These are phyloP conservation scores for Triplophysa dalaica DNA, from an alignment of 2,113 vertebrate genomes.

Conservation along the genomic window DNA sequence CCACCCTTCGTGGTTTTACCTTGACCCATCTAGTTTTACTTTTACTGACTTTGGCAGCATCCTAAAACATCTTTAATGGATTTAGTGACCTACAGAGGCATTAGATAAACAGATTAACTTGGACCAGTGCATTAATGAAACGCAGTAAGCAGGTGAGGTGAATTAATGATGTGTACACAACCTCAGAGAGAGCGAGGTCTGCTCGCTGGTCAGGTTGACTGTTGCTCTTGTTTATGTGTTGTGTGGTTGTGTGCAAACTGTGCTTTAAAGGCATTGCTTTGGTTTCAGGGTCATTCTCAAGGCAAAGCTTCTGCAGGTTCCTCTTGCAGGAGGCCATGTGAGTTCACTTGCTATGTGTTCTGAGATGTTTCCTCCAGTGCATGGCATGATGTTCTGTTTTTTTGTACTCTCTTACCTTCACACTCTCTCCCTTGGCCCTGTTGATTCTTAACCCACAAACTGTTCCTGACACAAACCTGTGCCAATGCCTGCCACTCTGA, in stretches of 20 bases:
- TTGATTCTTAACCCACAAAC: too few relatives aligned
- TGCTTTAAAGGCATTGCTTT: conserved; percentile 80
- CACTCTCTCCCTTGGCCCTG: not conserved
- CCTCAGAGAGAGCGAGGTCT: not conserved
- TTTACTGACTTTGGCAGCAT: conserved; percentile 42
- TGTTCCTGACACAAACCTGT: not conserved
- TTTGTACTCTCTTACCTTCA: conserved; percentile 12
- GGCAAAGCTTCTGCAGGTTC: conserved; percentile 71
- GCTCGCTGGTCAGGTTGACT: conserved; percentile 7
- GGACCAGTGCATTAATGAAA: conserved; percentile 21
- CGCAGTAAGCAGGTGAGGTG: not conserved
- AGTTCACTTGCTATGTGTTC: conserved; percentile 73
- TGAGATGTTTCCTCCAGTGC: conserved; percentile 81
- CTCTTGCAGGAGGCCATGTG: conserved; percentile 82
- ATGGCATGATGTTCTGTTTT: conserved; percentile 73
- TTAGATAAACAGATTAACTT: conserved; percentile 32
- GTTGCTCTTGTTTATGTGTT: not conserved
- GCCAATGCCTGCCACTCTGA: not conserved
- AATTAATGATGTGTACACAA: conserved; percentile 18
- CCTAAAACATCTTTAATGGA: conserved; percentile 28
- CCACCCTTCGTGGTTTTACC: conserved; percentile 32
- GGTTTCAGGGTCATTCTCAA: conserved; percentile 81
- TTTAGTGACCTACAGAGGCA: conserved; percentile 17
- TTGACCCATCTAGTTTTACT: conserved; percentile 46
- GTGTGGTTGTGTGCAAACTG: conserved; percentile 57